These are phyloP conservation scores for Oryzias sinensis DNA, from an alignment of 2,797 vertebrate species.

Conservation along the genomic window DNA sequence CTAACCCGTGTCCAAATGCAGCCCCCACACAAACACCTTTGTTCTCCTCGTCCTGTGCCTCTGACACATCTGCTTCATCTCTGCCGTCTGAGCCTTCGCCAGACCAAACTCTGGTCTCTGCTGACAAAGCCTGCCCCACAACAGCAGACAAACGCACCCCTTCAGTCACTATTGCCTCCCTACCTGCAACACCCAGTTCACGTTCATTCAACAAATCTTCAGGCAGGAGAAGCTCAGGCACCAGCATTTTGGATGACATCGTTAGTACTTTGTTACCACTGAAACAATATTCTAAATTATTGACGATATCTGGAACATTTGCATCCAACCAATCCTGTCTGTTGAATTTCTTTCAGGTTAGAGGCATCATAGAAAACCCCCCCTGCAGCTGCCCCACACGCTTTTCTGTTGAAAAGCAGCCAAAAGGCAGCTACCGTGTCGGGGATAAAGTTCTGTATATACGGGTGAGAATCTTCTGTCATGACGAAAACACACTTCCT, in stretches of 20 bases:
- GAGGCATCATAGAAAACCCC: conserved; percentile 88
- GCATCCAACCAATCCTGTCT: neutral
- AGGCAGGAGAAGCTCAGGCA: conserved; percentile 76
- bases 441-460: conserved; percentile 89
- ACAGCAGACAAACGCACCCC: conserved; percentile 29
- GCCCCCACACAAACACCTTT: conserved; percentile 69
- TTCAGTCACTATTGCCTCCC: conserved; percentile 20
- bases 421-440: conserved; percentile 92
- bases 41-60: conserved; percentile 43
- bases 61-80: conserved; percentile 36
- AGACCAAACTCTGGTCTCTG: conserved; percentile 23
- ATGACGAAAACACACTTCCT: too few relatives aligned
- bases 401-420: conserved; percentile 91
- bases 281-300: neutral
- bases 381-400: conserved; percentile 88
- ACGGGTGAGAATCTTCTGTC: conserved; percentile 59
- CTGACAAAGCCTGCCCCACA: conserved; percentile 24
- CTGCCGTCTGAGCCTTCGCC: conserved; percentile 19
- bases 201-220: conserved; percentile 47
- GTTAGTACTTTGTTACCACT: conserved; percentile 68
- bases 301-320: too few relatives aligned
- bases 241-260: conserved; percentile 85
- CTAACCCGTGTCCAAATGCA: conserved; percentile 43
- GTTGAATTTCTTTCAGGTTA: conserved; percentile 78
- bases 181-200: conserved; percentile 27